Evolutionary conservation across 2,113 vertebrate species (phyloP).

Genomic region (Gallinago undulata): DNA sequence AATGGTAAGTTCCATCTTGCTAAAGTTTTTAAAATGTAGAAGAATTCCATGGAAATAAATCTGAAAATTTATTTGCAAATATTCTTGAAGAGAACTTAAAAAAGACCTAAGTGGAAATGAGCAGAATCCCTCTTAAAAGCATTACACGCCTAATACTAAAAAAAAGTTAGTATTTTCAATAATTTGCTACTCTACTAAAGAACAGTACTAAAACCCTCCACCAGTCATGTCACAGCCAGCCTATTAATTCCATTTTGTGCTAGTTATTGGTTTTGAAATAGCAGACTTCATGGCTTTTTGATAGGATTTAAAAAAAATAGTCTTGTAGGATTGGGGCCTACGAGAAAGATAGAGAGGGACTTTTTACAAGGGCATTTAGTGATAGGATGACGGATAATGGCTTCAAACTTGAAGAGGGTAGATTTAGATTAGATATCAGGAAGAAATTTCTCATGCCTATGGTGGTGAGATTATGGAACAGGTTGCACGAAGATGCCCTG

Average conservation of each 20-base stretch:
- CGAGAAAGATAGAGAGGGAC: neutral
- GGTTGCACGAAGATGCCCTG: neutral
- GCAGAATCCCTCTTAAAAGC: neutral
- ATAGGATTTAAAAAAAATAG: neutral
- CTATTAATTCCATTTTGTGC: neutral
- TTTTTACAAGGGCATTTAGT: neutral
- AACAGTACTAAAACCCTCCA: neutral
- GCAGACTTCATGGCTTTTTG: neutral
- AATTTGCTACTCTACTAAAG: neutral
- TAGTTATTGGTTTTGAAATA: neutral
- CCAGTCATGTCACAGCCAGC: neutral
- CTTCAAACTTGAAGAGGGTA: neutral
- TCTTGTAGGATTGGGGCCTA: neutral
- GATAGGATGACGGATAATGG: neutral
- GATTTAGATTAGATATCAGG: neutral
- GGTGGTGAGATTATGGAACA: neutral
- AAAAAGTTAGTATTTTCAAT: neutral
- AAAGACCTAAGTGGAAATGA: neutral
- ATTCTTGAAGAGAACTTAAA: neutral
- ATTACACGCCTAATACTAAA: neutral
- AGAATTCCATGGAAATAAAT: neutral
- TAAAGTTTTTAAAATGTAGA: neutral
- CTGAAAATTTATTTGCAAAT: neutral
- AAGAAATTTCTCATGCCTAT: neutral
- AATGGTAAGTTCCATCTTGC: neutral